Evolutionary conservation across 2,797 vertebrate genomes (phyloP), one percentile per base, ranked within the genome.

Genomic region (Rousettus madagascariensis): DNA sequence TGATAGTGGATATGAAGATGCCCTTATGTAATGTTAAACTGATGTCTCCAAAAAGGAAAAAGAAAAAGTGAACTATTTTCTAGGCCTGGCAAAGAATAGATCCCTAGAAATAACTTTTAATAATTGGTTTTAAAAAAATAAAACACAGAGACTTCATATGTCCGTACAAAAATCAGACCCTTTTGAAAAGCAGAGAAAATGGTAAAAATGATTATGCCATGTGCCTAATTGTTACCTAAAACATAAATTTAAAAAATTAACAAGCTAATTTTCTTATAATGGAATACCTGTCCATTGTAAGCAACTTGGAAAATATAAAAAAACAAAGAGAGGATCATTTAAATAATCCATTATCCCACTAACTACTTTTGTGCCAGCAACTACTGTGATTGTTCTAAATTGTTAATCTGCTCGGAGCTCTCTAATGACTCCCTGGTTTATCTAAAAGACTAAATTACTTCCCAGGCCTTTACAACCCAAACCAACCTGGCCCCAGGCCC

Each of bases 31-130:
- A 87, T 63, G 30, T 94, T 9, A 96, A 61, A 61, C 26, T 30
- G 24, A 78, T 36, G 9, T 93, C 46, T 96, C 5, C 11, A 24
- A 41, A 95, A 91, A 13, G 6, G 24, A 79, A 87, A 94, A 82
- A 49, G 7, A 87, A 90, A 88, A 57, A 85, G 26, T 65, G 4
- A 90, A 75, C 38, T 69, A 13, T 15, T 28, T 46, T 59, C 41
- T 79, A 61, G 26, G 13, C 57, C 36, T 94, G 59, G 65, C 85
- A 91, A 89, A 94, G 30, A 26, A 68, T 30, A 71, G 5, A 75
- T 86, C 24, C 86, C 71, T 85, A 86, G 71, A 93, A 89, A 86
- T 87, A 79, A 79, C 33, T 55, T 83, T 46, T 43, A 66, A 87
- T 43, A 85, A 36, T 41, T 65, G 19, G 17, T 78, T 92, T 30